Evolutionary conservation across 2,797 vertebrate genomes (phyloP), one percentile per base, ranked within the genome.

Genomic region (Orestias chungarensis): DNA sequence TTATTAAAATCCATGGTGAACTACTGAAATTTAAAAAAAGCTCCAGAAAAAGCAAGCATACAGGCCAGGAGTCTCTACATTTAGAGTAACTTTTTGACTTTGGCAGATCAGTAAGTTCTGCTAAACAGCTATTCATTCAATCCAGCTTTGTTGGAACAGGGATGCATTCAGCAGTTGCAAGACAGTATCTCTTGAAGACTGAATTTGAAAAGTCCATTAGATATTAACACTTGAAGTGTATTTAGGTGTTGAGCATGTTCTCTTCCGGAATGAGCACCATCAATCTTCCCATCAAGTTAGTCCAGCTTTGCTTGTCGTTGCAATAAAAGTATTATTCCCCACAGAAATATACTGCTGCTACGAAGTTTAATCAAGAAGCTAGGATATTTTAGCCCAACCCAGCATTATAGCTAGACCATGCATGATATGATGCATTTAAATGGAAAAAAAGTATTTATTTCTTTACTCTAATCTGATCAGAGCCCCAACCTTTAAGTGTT

Each of bases 11-110:
- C 1, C 15, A 52, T 15, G 38, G 43, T 64, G 31, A 73, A 33
- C 2, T 0, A 59, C 23, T 46, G 31, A 71, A 55, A 66, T 27
- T 57, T 59, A 57, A 64, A 73, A 81, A 76, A 42, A 1, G 0
- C 66, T 69, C 1, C 20, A 52, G 11, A 59, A 4, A 29, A 57
- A 33, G 8, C 18, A 57, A 57, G 33, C 25, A 52, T 14, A 33
- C 2, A 57, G 52, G 6, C 27, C 27, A 55, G 52, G 2, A 29
- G 15, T 20, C 1, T 52, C 3, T 52, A 17, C 2, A n/a, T n/a
- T n/a, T n/a, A n/a, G n/a, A n/a, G n/a, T n/a, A n/a, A n/a, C n/a
- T n/a, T n/a, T n/a, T n/a, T n/a, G n/a, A n/a, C 40, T 1, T 42
- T 10, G 8, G 40, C 3, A 42, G 8, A 11, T 42, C 43, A 15